phyloP scores from a whole-genome alignment of 2,888 invertebrate species.

The Rhopalosiphum nymphaeae region DNA sequence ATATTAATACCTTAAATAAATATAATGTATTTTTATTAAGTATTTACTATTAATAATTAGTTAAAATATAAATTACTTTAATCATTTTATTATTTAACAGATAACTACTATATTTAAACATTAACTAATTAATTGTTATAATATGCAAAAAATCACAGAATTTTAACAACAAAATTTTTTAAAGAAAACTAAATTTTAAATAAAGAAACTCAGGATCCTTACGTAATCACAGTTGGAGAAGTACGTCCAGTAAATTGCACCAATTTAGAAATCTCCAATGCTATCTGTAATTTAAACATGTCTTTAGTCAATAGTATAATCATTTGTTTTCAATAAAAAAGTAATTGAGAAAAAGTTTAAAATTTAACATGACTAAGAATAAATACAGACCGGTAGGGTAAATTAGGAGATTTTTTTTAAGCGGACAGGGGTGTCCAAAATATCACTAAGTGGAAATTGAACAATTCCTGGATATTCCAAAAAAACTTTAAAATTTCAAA shows the following conservation, averaged over 20 bases:
- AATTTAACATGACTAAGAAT: neutral
- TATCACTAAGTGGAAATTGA: no score
- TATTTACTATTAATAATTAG: neutral
- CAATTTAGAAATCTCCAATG: conserved; percentile 86
- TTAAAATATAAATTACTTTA: conserved; percentile 26
- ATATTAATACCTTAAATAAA: neutral
- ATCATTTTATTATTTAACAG: neutral
- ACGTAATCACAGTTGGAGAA: conserved; percentile 97
- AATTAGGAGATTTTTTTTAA: no score
- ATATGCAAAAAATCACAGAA: conserved; percentile 57
- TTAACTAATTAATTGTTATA: conserved; percentile 15
- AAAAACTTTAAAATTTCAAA: no score
- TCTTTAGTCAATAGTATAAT: neutral
- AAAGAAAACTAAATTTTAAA: conserved; percentile 40
- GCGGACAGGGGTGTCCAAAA: no score
- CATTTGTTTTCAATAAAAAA: neutral
- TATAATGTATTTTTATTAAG: neutral
- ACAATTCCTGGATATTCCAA: no score
- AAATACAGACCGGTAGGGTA: no score
- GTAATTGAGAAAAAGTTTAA: neutral
- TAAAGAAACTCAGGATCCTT: conserved; percentile 69
- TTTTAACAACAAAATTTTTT: conserved; percentile 42
- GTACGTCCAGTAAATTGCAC: conserved; percentile 88
- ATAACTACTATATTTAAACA: neutral
- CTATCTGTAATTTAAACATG: conserved; percentile 74